A percentile compares a stretch with the other conserved stretches of the same genome.
phyloP scores from a whole-genome alignment of 2,888 invertebrate species.

The Drosophila siamana region DNA sequence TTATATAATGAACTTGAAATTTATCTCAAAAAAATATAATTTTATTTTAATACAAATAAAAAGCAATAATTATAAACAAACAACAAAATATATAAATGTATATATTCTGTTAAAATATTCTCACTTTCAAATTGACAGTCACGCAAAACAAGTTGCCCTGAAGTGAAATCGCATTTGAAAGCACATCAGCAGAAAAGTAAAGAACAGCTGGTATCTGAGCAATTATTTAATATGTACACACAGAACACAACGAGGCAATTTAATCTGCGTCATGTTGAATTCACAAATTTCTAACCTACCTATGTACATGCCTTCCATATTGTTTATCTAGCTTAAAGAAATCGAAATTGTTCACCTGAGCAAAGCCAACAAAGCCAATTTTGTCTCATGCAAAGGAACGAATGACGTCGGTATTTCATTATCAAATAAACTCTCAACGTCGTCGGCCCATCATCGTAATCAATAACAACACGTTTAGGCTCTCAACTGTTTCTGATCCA shows the following conservation, averaged over 20 bases:
- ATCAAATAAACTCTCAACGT: slow-evolving; percentile 41
- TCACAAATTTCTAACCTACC: too few relatives aligned
- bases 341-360: slow-evolving; percentile 38
- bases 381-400: slow-evolving; percentile 1
- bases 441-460: slow-evolving; percentile 30
- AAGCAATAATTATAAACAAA: neutral
- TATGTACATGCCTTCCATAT: neutral
- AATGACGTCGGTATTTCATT: slow-evolving; percentile 48
- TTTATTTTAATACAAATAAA: too few relatives aligned
- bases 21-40: too few relatives aligned
- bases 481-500: slow-evolving; percentile 2
- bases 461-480: slow-evolving; percentile 47
- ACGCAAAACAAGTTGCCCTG: neutral
- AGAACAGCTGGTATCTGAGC: slow-evolving; percentile 2
- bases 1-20: too few relatives aligned
- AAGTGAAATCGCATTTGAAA: neutral
- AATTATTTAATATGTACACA: slow-evolving; percentile 19
- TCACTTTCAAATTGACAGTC: neutral
- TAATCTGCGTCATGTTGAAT: slow-evolving; percentile 20
- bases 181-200: neutral
- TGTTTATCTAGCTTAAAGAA: slow-evolving; percentile 21
- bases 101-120: neutral
- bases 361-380: slow-evolving; percentile 22
- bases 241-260: neutral
- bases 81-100: too few relatives aligned